Conservation (phyloP, 2,888 invertebrate species). For the Alcis repandata region DNA sequence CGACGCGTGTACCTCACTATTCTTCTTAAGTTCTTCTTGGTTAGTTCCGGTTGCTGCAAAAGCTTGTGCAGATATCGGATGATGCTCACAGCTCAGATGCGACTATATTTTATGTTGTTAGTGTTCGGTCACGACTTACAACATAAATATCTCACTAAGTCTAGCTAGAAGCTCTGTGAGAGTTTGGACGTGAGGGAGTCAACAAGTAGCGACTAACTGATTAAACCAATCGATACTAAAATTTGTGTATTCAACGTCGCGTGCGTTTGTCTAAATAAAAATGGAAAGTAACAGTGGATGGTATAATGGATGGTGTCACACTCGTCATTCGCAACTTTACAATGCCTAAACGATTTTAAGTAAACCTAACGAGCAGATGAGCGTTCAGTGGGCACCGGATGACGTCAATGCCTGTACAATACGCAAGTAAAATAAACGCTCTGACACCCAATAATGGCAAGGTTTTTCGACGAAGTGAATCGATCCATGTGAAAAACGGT, state of each 20-base stretch:
- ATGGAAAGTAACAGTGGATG: constrained; percentile 43
- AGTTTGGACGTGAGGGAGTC: background rate
- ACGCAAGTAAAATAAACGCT: constrained; percentile 35
- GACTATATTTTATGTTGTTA: background rate
- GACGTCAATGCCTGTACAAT: constrained; percentile 41
- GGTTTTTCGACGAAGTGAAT: constrained; percentile 11
- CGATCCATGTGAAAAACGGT: constrained; percentile 25
- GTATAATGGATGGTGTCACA: constrained; percentile 40
- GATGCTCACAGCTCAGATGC: background rate
- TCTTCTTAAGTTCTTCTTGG: constrained; percentile 63
- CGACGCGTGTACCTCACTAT: constrained; percentile 62
- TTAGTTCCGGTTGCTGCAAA: constrained; percentile 66
- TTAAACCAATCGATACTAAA: constrained; percentile 20
- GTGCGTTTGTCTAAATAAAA: constrained; percentile 41
- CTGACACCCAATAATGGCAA: constrained; percentile 27
- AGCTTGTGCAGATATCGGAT: constrained; percentile 37
- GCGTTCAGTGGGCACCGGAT: constrained; percentile 32
- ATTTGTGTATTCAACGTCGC: constrained; percentile 38
- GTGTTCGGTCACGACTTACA: background rate
- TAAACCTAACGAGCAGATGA: constrained; percentile 34
- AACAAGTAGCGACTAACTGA: background rate
- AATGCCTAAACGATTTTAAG: constrained; percentile 32
- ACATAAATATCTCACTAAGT: background rate
- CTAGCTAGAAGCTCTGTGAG: background rate
- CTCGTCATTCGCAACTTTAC: constrained; percentile 29